phyloP scores from a whole-genome alignment of 2,113 vertebrate species.

The Boulengeromyrus knoepffleri region DNA sequence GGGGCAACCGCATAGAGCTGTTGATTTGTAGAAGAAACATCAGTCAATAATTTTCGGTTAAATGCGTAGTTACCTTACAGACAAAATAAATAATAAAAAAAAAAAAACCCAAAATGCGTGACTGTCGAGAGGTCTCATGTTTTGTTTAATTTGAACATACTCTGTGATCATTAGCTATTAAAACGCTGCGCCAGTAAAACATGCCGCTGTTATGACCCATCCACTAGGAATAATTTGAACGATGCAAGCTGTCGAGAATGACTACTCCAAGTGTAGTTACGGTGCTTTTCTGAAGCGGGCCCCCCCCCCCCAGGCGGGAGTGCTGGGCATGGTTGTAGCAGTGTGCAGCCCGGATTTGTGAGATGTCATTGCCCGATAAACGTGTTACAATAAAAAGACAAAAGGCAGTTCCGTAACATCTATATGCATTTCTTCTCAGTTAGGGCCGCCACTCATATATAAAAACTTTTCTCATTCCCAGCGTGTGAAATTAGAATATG shows the following conservation, averaged over 20 bases:
- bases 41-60: constrained; percentile 1
- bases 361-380: too few species aligned
- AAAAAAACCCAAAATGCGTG: background rate
- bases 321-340: background rate
- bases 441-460: background rate
- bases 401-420: background rate
- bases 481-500: background rate
- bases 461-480: background rate
- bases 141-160: constrained; percentile 18
- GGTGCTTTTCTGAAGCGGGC: background rate
- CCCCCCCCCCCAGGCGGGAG: background rate
- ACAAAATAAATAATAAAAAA: background rate
- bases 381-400: background rate
- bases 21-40: constrained; percentile 11
- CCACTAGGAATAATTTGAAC: constrained; percentile 34
- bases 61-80: constrained; percentile 17
- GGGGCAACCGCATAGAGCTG: constrained; percentile 7
- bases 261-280: constrained; percentile 18
- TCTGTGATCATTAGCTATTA: constrained; percentile 28
- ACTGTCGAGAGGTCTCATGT: constrained; percentile 39
- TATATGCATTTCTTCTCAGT: background rate
- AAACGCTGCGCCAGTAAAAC: constrained; percentile 18
- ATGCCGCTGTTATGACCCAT: constrained; percentile 21
- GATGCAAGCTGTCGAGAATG: constrained; percentile 18
- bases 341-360: background rate